Evolutionary conservation across 2,888 invertebrate species (phyloP), one percentile per base, ranked within the genome.

Genomic region (Esperia sulphurella): DNA sequence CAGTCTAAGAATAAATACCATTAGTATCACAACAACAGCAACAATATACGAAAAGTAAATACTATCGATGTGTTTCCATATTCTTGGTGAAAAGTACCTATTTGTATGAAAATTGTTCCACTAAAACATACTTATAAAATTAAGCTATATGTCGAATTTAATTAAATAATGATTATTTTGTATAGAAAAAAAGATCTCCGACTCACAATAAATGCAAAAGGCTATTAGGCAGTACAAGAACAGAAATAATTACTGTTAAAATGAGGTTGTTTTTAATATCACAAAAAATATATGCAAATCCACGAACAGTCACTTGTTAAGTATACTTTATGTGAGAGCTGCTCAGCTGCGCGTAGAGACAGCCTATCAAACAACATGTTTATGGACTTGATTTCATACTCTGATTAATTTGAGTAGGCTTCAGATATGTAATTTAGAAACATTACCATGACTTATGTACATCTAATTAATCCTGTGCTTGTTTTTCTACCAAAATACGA

Each of bases 381-480:
- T 33, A 43, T 14, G n/a, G 13, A 45, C 45, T 39, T 14, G 45
- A 45, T 45, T 45, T 39, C 39, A 45, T 39, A 45, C 45, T 45
- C 38, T 12, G 45, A 45, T 45, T 45, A 45, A 45, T 39, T 14
- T 38, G 14, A 44, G 30, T n/a, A 4, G n/a, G 28, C 12, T 44
- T 33, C 29, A 41, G 33, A 43, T 14, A 14, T 30, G 7, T 45
- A 45, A n/a, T 45, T 45, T 39, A 45, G 28, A 35, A 37, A 37
- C 37, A 37, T 37, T 37, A 10, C 44, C 38, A 28, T n/a, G 44
- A 29, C 14, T 40, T 13, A 10, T 14, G 14, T 3, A n/a, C 9
- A 9, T 33, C 41, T 46, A 37, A 41, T 46, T 46, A 41, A 46
- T 14, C 28, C n/a, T 46, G 33, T 13, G 37, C 41, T 35, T 42